Evolutionary conservation across 2,888 invertebrate genomes (phyloP), one percentile per base, ranked within the genome.

Genomic region (Norana najaformis): DNA sequence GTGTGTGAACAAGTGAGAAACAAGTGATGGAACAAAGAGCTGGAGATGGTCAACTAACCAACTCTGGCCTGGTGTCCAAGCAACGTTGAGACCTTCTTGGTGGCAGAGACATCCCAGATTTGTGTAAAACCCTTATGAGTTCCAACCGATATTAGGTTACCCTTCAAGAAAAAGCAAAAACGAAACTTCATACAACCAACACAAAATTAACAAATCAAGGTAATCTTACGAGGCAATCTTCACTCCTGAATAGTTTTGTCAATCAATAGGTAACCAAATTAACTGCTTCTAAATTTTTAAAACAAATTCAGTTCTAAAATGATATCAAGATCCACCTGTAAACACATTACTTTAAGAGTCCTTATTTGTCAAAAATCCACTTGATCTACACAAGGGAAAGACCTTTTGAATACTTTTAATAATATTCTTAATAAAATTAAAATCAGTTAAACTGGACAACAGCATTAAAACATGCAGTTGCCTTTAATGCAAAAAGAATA

Each of bases 101-200:
- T 98, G 36, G 97, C 97, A 89, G 97, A 97, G 35, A 98, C 98
- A 95, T 99, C 99, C 99, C 99, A 99, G 20, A 99, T 98, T 94
- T 99, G 98, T 90, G 99, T 95, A 93, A 97, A 97, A 90, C 99
- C 99, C 94, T 97, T 97, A 95, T 99, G 98, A 23, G 99, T 99
- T 41, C 99, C 99, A 47, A 99, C 99, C 0, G 99, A 99, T 13
- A 99, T 98, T 88, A 97, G 96, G 94, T 98, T 98, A 30, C 99
- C 99, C 95, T 96, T 91, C n/a, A 93, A 91, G 53, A 83, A 69
- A 1, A 69, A 85, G 36, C 35, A 85, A 4, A 85, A 13, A 85
- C 85, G 23, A n/a, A 69, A 69, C 6, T 69, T 69, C 69, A 69
- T 8, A 69, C 30, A 69, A 69, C 69, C 69, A n/a, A n/a, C 69